Evolutionary conservation across 2,888 invertebrate species (phyloP).

Genomic region (Oligia fasciuncula): DNA sequence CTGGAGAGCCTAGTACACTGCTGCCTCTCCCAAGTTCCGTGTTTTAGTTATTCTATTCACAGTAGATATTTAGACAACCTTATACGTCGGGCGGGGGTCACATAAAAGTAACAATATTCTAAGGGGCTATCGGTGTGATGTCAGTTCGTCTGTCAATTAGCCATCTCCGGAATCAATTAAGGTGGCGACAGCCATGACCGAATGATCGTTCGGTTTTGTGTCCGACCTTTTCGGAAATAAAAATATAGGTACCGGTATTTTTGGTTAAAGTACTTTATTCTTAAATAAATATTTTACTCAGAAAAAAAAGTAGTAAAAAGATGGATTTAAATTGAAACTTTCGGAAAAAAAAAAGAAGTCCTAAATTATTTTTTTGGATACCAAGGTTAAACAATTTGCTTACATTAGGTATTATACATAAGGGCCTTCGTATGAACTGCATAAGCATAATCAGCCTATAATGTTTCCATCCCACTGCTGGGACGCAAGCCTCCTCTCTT

Average conservation of each 20-base stretch:
- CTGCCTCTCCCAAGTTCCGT: background rate
- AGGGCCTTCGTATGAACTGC: background rate
- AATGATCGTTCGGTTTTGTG: conserved; percentile 29
- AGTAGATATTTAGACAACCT: background rate
- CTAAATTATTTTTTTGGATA: too few species aligned
- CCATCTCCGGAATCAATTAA: conserved; percentile 29
- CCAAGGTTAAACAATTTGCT: background rate
- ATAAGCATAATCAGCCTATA: background rate
- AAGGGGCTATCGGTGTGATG: conserved; percentile 53
- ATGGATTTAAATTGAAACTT: background rate
- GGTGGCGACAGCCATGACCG: conserved; percentile 25
- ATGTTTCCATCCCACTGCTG: background rate
- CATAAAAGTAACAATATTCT: conserved; percentile 50
- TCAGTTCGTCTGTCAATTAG: conserved; percentile 67
- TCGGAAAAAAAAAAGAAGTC: too few species aligned
- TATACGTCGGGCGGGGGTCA: background rate
- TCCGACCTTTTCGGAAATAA: conserved; percentile 6
- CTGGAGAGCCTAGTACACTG: background rate
- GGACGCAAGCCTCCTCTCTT: too few species aligned
- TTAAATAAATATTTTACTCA: background rate
- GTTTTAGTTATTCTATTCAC: background rate
- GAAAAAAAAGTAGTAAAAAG: too few species aligned
- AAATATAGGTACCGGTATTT: background rate
- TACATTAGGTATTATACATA: background rate
- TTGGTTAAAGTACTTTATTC: background rate